Conservation (phyloP, 2,113 vertebrate species). For the Myocastor coypus region DNA sequence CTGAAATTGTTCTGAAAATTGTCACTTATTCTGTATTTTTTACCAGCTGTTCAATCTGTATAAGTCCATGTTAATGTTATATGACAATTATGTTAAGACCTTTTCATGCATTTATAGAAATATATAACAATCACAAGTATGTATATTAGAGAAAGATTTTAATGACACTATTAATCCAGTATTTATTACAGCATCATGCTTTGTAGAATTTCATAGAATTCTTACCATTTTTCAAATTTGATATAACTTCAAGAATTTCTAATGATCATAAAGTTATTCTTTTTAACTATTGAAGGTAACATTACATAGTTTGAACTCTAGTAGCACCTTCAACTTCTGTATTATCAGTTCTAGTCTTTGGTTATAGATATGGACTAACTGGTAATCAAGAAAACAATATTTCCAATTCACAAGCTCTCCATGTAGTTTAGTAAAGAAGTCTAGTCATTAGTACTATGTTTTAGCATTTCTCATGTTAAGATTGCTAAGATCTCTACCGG, state of each 20-base stretch:
- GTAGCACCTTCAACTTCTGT: neutral
- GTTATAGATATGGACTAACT: neutral
- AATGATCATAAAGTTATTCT: neutral
- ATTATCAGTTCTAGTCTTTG: neutral
- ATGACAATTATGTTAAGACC: neutral
- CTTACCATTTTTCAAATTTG: neutral
- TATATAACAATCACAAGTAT: neutral
- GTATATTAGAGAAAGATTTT: neutral
- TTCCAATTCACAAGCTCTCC: neutral
- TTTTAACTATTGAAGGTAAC: neutral
- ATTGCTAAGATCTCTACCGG: slow-evolving; percentile 48
- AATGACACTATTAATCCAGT: neutral
- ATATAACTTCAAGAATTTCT: neutral
- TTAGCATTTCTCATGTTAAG: slow-evolving; percentile 52
- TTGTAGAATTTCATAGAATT: neutral
- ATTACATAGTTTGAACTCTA: neutral
- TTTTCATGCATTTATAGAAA: neutral
- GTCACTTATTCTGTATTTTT: neutral
- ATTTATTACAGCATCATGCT: neutral
- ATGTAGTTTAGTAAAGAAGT: slow-evolving; percentile 53
- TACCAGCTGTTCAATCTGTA: neutral
- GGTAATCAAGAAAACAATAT: neutral
- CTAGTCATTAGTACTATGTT: neutral
- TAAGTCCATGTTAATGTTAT: neutral
- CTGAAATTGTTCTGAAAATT: slow-evolving; percentile 46